Base-by-base conservation (phyloP, 2,888 invertebrate species). In the Eristalinus sepulchralis region DNA sequence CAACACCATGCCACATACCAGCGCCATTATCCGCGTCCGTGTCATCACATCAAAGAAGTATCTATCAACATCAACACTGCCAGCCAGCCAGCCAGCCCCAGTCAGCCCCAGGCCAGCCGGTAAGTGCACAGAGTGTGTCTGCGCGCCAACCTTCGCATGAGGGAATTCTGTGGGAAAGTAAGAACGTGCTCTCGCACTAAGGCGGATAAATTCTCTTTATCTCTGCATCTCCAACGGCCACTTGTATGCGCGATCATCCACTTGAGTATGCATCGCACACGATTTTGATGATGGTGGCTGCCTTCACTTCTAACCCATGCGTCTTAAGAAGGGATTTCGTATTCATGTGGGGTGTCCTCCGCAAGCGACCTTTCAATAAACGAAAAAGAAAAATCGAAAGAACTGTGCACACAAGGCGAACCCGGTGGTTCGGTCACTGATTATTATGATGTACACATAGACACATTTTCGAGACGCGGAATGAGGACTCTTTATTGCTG, bases 11-110 rank as follows among this genome's bases (percentile, higher is more conserved):
- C 78, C n/a, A 70, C 68, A 68, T 78, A 63, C 67, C 72, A 83
- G 78, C 83, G 83, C 83, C 78, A 83, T 83, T 83, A 83, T 83
- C 77, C 76, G 71, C 55, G 71, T 71, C 77, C 82, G 77, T 83
- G 82, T 83, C 77, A 83, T 63, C 78, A 78, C 67, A 83, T 83
- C 68, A 78, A 83, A 47, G 47, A 47, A 83, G 47, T 83, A 78
- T 73, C 68, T 63, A 78, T 83, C 78, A 78, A 63, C 83, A 63
- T 83, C 67, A 78, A 82, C 70, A 17, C 22, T 57, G n/a, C n/a
- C 13, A n/a, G 36, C 60, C 64, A 71, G n/a, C n/a, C n/a, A n/a
- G n/a, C n/a, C n/a, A n/a, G n/a, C n/a, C n/a, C n/a, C n/a, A n/a
- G n/a, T n/a, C n/a, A n/a, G n/a, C n/a, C n/a, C n/a, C n/a, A n/a